phyloP scores from a whole-genome alignment of 2,888 invertebrate genomes.

The Troides oblongomaculatus region DNA sequence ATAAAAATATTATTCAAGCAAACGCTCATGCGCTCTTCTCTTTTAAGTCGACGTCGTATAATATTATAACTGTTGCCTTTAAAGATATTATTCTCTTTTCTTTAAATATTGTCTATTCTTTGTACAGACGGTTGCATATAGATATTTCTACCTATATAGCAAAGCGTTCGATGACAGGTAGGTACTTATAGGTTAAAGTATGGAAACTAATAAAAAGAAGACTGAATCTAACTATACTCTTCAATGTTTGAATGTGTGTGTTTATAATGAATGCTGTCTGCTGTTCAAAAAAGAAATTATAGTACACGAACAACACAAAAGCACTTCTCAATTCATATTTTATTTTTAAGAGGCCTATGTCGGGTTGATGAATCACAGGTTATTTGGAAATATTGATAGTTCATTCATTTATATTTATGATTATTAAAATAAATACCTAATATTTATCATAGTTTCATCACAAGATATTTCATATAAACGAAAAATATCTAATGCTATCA shows the following conservation, averaged over 20 bases:
- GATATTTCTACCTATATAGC: constrained; percentile 29
- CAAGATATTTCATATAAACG: not conserved
- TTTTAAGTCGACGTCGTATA: constrained; percentile 37
- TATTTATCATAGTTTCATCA: not conserved
- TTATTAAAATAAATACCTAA: not conserved
- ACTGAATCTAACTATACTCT: constrained; percentile 45
- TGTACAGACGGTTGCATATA: constrained; percentile 22
- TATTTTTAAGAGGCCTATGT: constrained; percentile 45
- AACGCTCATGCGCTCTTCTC: constrained; percentile 45
- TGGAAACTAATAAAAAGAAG: constrained; percentile 66
- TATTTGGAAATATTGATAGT: not conserved
- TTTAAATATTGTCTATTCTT: constrained; percentile 20
- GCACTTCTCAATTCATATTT: constrained; percentile 8
- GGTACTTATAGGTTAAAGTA: constrained; percentile 47
- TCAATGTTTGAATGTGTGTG: constrained; percentile 46
- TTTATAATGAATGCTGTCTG: constrained; percentile 35
- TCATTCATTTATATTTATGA: not conserved
- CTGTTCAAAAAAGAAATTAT: constrained; percentile 15
- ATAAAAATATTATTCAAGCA: constrained; percentile 39
- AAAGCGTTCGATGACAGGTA: constrained; percentile 46
- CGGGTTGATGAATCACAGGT: constrained; percentile 40
- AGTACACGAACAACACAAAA: constrained; percentile 11
- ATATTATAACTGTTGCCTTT: constrained; percentile 31
- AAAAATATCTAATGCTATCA: not conserved
- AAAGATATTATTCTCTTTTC: constrained; percentile 5